Conservation (phyloP, 2,888 invertebrate species). For the Molorchus minor region DNA sequence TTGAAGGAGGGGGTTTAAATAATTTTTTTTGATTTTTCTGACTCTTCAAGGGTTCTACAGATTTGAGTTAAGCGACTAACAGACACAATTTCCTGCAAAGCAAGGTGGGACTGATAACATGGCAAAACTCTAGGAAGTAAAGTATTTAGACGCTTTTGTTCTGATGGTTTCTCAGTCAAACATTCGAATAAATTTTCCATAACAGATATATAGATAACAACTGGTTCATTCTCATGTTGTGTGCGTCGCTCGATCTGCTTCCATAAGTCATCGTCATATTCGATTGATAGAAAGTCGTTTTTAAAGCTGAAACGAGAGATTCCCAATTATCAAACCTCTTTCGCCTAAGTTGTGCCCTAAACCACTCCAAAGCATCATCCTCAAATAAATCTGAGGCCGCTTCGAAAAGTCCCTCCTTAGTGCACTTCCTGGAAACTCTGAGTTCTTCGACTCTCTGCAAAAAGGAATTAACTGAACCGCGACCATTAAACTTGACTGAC, state of each 20-base stretch:
- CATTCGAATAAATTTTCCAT: constrained; percentile 21
- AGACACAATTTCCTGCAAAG: background rate
- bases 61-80: background rate
- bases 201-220: constrained; percentile 18
- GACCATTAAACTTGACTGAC: no score
- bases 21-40: background rate
- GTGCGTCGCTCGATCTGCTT: background rate
- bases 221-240: constrained; percentile 4
- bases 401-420: no score
- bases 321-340: constrained; percentile 1
- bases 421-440: no score
- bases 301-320: background rate
- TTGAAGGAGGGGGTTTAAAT: background rate
- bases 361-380: constrained; percentile 10
- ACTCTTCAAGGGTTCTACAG: background rate
- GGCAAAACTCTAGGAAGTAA: constrained; percentile 1
- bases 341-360: background rate
- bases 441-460: no score
- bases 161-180: no score
- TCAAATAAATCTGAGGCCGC: no score
- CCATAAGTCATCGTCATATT: constrained; percentile 3
- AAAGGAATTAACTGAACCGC: no score
- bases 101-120: constrained; percentile 4
- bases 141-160: background rate
- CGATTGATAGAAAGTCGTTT: constrained; percentile 3